phyloP scores from a whole-genome alignment of 2,888 invertebrate genomes.

The Drosophila mimetica region DNA sequence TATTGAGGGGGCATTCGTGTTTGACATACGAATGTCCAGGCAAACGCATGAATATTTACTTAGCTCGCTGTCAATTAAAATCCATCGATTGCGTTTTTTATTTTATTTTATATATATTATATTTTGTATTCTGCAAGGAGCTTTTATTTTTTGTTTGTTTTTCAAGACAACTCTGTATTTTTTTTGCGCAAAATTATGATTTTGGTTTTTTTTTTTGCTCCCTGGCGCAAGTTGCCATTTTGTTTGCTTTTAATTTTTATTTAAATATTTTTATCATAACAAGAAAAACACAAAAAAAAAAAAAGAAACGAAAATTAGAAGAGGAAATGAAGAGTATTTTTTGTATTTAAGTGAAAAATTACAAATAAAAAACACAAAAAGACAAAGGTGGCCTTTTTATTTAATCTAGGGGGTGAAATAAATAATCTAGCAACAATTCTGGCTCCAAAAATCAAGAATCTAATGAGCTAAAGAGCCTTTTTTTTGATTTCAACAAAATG shows the following conservation, averaged over 20 bases:
- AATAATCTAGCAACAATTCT: too few species aligned
- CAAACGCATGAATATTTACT: constrained; percentile 23
- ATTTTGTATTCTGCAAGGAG: constrained; percentile 31
- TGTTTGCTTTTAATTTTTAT: constrained; percentile 69
- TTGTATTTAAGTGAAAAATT: constrained; percentile 74
- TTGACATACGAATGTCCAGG: constrained; percentile 54
- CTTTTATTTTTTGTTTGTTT: constrained; percentile 14
- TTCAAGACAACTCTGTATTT: constrained; percentile 5
- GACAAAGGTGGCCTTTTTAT: constrained; percentile 23
- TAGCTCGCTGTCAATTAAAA: constrained; percentile 31
- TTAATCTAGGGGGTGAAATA: constrained; percentile 4
- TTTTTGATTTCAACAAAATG: not conserved
- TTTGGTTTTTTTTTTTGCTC: constrained; percentile 51
- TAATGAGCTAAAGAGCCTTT: too few species aligned
- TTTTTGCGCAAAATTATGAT: constrained; percentile 14
- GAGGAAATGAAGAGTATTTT: constrained; percentile 73
- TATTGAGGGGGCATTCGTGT: constrained; percentile 53
- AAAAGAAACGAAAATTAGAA: constrained; percentile 42
- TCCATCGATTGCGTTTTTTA: constrained; percentile 17
- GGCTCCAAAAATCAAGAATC: too few species aligned
- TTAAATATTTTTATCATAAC: constrained; percentile 63
- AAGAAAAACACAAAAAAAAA: constrained; percentile 31
- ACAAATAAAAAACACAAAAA: constrained; percentile 64
- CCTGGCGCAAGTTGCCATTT: constrained; percentile 70
- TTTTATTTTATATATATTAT: constrained; percentile 1